Base-by-base conservation (phyloP, 2,113 vertebrate species). In the Campylomormyrus numenius region DNA sequence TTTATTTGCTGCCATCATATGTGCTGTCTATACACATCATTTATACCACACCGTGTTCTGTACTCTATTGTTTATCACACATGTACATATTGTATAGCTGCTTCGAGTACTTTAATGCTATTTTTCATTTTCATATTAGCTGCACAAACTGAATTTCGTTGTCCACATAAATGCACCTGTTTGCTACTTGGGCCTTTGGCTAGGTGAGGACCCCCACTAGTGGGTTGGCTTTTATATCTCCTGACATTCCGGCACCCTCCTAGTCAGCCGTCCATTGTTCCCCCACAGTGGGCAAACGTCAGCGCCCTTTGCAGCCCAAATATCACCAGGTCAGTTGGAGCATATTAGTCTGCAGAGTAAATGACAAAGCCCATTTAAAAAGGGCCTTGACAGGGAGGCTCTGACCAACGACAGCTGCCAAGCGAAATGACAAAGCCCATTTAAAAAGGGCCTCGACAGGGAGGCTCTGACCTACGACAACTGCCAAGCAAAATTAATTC, bases 241-340 rank as follows among this genome's bases (percentile, higher is more conserved):
- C 62, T 52, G 85, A 53, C 85, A 90, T 66, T n/a, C 39, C n/a
- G 35, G 39, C 31, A 35, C 45, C 8, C 0, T 52, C 21, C 27
- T 2, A 53, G 45, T 50, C 89, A 80, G 15, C 13, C n/a, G 31
- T 24, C 85, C 24, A 77, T 87, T 90, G 89, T 77, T 87, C 5
- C 6, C n/a, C 62, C 46, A 49, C 50, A 27, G 3, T 42, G 5
- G 86, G 62, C 86, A 80, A 66, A 85, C 87, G 90, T 88, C 90
- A 90, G 46, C 46, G 5, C 35, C 66, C 35, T 80, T 42, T 80
- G 48, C 42, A 50, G 53, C 21, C 27, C 31, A 24, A 49, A 66
- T 27, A 39, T 74, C 62, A 45, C 24, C n/a, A 19, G 49, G 31
- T 56, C 45, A 70, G 35, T 58, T 19, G 74, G 74, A 87, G 53